phyloP scores from a whole-genome alignment of 1,140 invertebrate genomes.

The Teleopsis dalmanni region DNA sequence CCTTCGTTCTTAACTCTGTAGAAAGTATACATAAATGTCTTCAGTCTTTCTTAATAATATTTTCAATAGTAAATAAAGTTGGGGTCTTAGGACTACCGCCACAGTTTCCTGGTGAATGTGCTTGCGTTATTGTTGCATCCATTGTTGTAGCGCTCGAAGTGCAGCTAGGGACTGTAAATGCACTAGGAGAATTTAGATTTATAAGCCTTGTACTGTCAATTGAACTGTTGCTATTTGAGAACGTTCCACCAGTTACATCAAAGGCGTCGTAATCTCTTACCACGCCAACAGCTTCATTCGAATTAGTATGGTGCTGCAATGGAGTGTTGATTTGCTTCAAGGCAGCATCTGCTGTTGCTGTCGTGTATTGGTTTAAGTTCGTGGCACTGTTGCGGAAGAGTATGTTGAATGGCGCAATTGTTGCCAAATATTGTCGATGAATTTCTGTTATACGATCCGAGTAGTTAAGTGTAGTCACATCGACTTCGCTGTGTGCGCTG shows the following conservation, averaged over 20 bases:
- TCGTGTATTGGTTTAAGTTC: background rate
- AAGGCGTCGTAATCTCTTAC: conserved; percentile 7
- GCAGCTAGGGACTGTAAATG: conserved; percentile 7
- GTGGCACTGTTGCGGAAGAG: conserved; percentile 23
- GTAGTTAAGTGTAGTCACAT: conserved; percentile 30
- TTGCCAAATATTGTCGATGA: conserved; percentile 38
- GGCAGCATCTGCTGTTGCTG: no score
- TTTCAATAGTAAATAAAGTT: conserved; percentile 14
- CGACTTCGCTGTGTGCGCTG: conserved; percentile 25
- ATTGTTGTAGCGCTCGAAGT: background rate
- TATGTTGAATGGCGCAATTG: conserved; percentile 37
- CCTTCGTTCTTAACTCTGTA: no score
- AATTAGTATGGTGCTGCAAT: background rate
- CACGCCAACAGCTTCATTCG: background rate
- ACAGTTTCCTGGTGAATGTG: background rate
- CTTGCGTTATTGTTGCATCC: background rate
- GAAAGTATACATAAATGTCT: no score
- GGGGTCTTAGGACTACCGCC: background rate
- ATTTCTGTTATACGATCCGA: conserved; percentile 39
- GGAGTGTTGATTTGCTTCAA: background rate
- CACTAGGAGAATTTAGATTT: conserved; percentile 9
- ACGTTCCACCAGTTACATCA: conserved; percentile 10
- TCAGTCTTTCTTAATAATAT: conserved; percentile 18
- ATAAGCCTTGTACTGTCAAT: conserved; percentile 1
- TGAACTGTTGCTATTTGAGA: conserved; percentile 12